Evolutionary conservation across 2,113 vertebrate species (phyloP), one percentile per base, ranked within the genome.

Genomic region (Potamarius usumacintae): DNA sequence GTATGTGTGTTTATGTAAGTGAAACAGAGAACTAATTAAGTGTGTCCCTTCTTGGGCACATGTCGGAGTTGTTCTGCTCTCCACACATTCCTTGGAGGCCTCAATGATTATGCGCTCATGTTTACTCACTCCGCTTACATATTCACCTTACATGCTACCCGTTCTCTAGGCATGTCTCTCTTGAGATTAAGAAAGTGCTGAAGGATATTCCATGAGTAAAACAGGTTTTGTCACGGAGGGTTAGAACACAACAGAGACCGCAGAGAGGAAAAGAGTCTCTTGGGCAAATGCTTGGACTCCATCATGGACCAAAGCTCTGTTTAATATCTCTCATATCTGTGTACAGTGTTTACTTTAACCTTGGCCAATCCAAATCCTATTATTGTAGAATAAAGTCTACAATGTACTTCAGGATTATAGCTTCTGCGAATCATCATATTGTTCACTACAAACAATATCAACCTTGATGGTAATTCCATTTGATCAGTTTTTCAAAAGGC

Each of bases 151-250:
- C 82, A 55, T 83, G 82, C n/a, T 42, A 42, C 4, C 42, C 7
- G 48, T 55, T 55, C 50, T 0, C 62, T 71, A 25, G 0, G 34
- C 30, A 57, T 57, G 3, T 53, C 30, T 48, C 27, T 34, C 71
- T 65, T n/a, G 58, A n/a, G 57, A 62, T 42, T 60, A 60, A 62
- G 50, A 76, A 67, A 22, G 0, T 58, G 12, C 52, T 79, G 69
- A 82, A 67, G 52, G 65, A 87, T 77, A 30, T 62, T 85, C 42
- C 27, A 58, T n/a, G 22, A 87, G 85, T 11, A 67, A 84, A 83
- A 83, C 25, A 27, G 58, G 58, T 48, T 60, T 85, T 34, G 52
- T 30, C 83, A 72, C 18, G 5, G 53, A 63, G 60, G 20, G 55
- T 78, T 85, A 71, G 57, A 58, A 81, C 22, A 85, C 55, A 85